Conservation (phyloP, 2,113 vertebrate species). For the Scalopus aquaticus region DNA sequence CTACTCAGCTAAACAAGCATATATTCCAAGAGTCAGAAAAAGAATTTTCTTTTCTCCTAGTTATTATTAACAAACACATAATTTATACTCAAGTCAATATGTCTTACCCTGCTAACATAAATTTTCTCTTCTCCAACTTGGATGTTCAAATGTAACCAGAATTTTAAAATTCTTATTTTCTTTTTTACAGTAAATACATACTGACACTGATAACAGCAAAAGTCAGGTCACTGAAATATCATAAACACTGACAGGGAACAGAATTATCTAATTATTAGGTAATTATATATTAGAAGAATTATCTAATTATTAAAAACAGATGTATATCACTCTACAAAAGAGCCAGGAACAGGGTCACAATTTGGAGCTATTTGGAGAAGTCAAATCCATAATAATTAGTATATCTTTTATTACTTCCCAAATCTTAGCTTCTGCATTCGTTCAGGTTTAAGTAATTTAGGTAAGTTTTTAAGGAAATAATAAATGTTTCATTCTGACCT, state of each 20-base stretch:
- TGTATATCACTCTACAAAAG: neutral
- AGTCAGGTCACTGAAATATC: neutral
- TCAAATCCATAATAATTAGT: neutral
- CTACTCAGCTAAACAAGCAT: neutral
- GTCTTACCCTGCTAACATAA: neutral
- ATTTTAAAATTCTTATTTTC: constrained; percentile 42
- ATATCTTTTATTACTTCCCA: neutral
- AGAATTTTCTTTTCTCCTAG: neutral
- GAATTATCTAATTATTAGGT: constrained; percentile 6
- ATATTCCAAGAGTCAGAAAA: neutral
- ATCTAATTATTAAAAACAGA: neutral
- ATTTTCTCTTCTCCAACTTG: constrained; percentile 34
- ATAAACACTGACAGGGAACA: neutral
- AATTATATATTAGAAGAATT: no score
- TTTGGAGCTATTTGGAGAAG: neutral
- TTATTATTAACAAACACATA: constrained; percentile 4
- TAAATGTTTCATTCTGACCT: neutral
- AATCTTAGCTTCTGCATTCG: neutral
- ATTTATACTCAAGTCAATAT: constrained; percentile 30
- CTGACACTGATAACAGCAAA: neutral
- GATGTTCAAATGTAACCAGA: constrained; percentile 22
- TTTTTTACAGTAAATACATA: neutral
- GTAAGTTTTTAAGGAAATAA: neutral
- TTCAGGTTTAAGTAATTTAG: constrained; percentile 11
- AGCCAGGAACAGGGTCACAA: neutral